Base-by-base conservation (phyloP, 2,888 invertebrate species). In the Perithous albicinctus region DNA sequence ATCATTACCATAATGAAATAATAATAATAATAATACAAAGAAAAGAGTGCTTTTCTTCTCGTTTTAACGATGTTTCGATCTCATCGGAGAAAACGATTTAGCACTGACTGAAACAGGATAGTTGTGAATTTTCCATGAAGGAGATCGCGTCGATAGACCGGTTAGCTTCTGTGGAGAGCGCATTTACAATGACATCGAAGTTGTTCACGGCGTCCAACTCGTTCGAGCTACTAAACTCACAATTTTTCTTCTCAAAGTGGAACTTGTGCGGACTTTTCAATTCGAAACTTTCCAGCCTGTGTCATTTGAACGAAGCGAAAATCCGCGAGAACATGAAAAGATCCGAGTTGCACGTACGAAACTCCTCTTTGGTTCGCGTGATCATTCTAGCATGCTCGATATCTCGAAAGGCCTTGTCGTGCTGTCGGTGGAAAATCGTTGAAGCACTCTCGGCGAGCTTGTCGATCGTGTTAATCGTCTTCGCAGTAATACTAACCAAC, bases 241-340 rank as follows among this genome's bases (percentile, higher is more conserved):
- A 54, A 70, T 41, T 56, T 78, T 79, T 81, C 38, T 35, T 20
- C 29, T 64, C 74, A 63, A 81, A 85, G 74, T 81, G 67, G 79
- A 18, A 82, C 80, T 84, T 69, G 59, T 32, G 67, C 29, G 72
- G 18, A 76, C 51, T 77, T 80, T 82, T 79, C 72, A 63, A 54
- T 20, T 66, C 80, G 32, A 72, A 83, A 84, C 85, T 85, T 85
- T 85, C 84, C 78, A 85, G 77, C 80, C 26, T 74, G 78, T 78
- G 41, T 64, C 66, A 74, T 18, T 20, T n/a, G n/a, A 15, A 61
- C 61, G 61, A 61, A 10, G 38, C 15, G n/a, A 15, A 32, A 56
- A 32, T 29, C 26, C n/a, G 7, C 26, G 29, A 29, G 7, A 56
- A 56, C 26, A 61, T 18, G 29, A 12, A 54, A 12, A 20, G 20